Evolutionary conservation across 2,888 invertebrate genomes (phyloP), one percentile per base, ranked within the genome.

Genomic region (Dusona sp.): DNA sequence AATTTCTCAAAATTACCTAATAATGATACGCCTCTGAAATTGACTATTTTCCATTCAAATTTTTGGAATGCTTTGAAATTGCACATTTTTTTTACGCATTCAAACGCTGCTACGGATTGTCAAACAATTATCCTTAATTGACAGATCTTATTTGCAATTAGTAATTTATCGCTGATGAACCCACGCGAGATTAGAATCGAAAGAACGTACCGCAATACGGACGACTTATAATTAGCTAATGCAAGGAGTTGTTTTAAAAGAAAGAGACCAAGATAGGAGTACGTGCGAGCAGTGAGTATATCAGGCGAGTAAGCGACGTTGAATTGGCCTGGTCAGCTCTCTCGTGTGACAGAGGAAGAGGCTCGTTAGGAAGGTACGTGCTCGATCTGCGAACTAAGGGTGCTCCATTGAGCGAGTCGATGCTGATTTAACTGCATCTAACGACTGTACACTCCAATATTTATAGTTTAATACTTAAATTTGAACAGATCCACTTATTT

Each of bases 351-450:
- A 89, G 90, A 90, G 90, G 90, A 91, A 91, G 90, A 90, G 88
- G 81, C 90, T 91, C 89, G 90, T 91, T 91, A 91, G 79, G 86
- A 89, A 74, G 89, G 89, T 91, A 91, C 87, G 89, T 89, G 88
- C 89, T 89, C 87, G 89, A 77, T 79, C 84, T 67, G 48, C 81
- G 80, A 67, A 11, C 68, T 80, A 81, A 85, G 83, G 83, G 85
- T 80, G 80, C 65, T 45, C 67, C 45, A 36, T 57, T 57, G 64
- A 51, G 83, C 70, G 74, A 77, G 75, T 42, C 81, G 73, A 79
- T 72, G 82, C 81, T 75, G 78, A 61, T 84, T 38, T 79, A 36
- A 70, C 75, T 61, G 80, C 25, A 38, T 65, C 48, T 38, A 54
- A 79, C 68, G 8, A 68, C 51, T 51, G 33, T 48, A 29, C 25